A percentile compares a stretch with the other conserved stretches of the same genome.
These are phyloP conservation scores for Paracyclopina nana DNA, from an alignment of 1,140 invertebrate species.

Conservation along the genomic window DNA sequence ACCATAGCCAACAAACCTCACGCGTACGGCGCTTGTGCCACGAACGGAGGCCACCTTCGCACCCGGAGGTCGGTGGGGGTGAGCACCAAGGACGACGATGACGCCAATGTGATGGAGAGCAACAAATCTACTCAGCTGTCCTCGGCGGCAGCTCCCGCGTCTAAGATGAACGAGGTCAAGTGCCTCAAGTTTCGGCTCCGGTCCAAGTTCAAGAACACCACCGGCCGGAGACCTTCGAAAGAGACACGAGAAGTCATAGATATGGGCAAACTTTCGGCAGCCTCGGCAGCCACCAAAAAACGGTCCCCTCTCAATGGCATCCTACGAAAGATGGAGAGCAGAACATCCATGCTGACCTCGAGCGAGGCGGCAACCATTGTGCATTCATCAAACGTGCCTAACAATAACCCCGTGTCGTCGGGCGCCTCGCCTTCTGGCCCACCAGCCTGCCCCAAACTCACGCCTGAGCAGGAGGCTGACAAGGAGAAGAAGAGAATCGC, in stretches of 20 bases:
- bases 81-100: background rate
- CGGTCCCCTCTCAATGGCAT: background rate
- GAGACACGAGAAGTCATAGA: conserved; percentile 12
- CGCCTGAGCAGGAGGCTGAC: conserved; percentile 51
- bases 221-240: conserved; percentile 3
- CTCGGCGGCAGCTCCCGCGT: background rate
- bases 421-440: background rate
- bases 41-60: background rate
- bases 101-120: background rate
- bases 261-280: background rate
- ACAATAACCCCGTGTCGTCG: too few species aligned
- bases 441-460: background rate
- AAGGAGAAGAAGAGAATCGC: conserved; percentile 79
- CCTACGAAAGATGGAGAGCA: background rate
- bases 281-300: background rate
- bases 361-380: too few species aligned
- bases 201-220: background rate
- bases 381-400: too few species aligned
- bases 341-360: too few species aligned
- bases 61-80: conserved; percentile 5
- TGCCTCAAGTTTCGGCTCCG: background rate
- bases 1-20: background rate
- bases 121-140: background rate
- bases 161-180: background rate
- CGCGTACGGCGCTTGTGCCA: background rate